phyloP scores from a whole-genome alignment of 1,140 invertebrate species.

The Drosophila watanabei region DNA sequence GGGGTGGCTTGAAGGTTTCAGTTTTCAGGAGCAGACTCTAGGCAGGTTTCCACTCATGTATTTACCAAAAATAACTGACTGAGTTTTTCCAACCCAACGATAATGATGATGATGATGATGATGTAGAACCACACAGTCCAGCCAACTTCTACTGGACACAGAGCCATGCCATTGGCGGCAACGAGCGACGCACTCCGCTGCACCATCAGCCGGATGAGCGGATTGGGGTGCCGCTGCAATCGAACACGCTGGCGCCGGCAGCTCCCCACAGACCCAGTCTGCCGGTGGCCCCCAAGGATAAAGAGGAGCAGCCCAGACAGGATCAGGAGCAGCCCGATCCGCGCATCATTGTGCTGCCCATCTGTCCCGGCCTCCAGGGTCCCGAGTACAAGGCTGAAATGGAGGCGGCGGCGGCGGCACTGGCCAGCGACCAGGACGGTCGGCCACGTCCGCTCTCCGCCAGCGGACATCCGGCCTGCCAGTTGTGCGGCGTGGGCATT shows the following conservation, averaged over 20 bases:
- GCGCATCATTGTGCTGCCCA: conserved; percentile 77
- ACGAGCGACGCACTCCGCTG: conserved; percentile 73
- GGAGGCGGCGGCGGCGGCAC: conserved; percentile 61
- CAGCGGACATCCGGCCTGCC: conserved; percentile 82
- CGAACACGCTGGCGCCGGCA: conserved; percentile 76
- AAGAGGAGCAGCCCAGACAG: conserved; percentile 19
- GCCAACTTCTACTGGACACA: conserved; percentile 88
- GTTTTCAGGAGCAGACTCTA: conserved; percentile 23
- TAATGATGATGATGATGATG: conserved; percentile 10
- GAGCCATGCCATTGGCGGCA: conserved; percentile 88
- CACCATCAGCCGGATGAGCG: conserved; percentile 64
- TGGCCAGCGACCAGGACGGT: conserved; percentile 48
- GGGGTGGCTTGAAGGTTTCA: conserved; percentile 7
- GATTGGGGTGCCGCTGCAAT: conserved; percentile 69
- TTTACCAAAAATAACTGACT: conserved; percentile 51
- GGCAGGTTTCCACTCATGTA: conserved; percentile 17
- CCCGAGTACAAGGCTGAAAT: conserved; percentile 80
- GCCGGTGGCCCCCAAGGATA: conserved; percentile 58
- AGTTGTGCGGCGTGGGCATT: conserved; percentile 84
- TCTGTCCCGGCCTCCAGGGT: conserved; percentile 76
- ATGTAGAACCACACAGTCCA: conserved; percentile 86
- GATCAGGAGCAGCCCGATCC: conserved; percentile 65
- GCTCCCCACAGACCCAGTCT: conserved; percentile 86
- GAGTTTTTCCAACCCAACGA: conserved; percentile 41
- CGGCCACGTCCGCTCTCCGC: conserved; percentile 71